Evolutionary conservation across 2,797 vertebrate species (phyloP).

Genomic region (Artibeus jamaicensis): DNA sequence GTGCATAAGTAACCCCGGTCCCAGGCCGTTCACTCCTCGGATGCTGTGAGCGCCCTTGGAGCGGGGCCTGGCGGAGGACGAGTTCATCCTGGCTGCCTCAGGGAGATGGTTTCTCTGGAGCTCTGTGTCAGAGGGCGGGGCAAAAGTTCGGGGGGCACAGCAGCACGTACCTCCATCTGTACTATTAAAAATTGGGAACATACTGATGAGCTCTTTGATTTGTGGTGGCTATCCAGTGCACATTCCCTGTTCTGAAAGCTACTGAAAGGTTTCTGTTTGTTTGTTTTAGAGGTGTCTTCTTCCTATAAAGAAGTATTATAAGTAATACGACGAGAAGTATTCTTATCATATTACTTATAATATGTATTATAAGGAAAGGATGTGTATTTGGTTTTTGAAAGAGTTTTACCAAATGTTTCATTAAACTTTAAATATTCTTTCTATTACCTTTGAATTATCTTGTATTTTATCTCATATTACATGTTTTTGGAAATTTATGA

Average conservation of each 20-base stretch:
- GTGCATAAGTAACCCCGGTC: neutral
- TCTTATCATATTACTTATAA: neutral
- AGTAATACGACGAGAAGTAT: no score
- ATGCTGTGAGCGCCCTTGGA: neutral
- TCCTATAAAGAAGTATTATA: neutral
- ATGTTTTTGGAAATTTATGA: neutral
- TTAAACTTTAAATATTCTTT: neutral
- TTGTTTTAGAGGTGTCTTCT: neutral
- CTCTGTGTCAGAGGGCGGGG: neutral
- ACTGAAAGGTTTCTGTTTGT: neutral
- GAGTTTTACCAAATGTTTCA: neutral
- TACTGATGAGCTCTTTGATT: neutral
- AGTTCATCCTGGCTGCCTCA: neutral
- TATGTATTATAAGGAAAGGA: neutral
- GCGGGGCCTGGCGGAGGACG: neutral
- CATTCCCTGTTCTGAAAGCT: neutral
- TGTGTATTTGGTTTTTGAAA: conserved; percentile 30
- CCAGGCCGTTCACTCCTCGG: neutral
- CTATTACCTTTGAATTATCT: neutral
- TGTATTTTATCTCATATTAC: neutral
- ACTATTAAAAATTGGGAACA: neutral
- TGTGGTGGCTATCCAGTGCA: neutral
- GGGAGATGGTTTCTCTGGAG: neutral
- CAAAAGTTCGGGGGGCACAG: neutral
- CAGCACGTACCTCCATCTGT: neutral